Conservation (phyloP, 2,888 invertebrate genomes). For the Drosophila histrio region DNA sequence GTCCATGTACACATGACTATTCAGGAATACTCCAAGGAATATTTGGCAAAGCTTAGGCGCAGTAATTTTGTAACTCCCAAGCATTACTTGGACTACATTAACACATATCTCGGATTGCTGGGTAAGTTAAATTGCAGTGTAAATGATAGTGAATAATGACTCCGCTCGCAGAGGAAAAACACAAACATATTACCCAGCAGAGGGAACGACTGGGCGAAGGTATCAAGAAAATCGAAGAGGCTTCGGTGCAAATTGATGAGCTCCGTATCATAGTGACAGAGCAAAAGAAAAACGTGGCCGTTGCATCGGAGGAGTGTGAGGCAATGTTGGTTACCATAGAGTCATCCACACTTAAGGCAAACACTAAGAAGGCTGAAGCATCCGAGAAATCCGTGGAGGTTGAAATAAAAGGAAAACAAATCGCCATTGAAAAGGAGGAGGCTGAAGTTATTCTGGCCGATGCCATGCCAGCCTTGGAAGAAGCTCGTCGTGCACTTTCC, state of each 20-base stretch:
- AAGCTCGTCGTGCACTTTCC: constrained; percentile 90
- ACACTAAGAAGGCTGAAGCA: constrained; percentile 91
- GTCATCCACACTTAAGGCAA: constrained; percentile 88
- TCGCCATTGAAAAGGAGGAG: constrained; percentile 92
- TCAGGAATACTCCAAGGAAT: constrained; percentile 89
- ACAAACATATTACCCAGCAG: constrained; percentile 79
- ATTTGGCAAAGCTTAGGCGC: constrained; percentile 89
- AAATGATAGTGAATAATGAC: background rate
- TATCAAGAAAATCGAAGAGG: constrained; percentile 89
- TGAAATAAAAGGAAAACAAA: constrained; percentile 91
- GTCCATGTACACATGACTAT: constrained; percentile 93
- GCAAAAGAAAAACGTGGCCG: constrained; percentile 92
- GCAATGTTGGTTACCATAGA: constrained; percentile 90
- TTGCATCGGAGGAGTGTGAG: constrained; percentile 93
- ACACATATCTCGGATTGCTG: constrained; percentile 90
- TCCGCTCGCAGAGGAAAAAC: constrained; percentile 77
- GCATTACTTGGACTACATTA: constrained; percentile 94
- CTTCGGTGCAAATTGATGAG: constrained; percentile 91
- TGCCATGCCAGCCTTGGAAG: constrained; percentile 93
- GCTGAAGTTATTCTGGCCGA: constrained; percentile 92
- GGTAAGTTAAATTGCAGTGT: constrained; percentile 86
- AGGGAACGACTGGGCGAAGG: constrained; percentile 82
- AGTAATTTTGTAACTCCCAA: constrained; percentile 96
- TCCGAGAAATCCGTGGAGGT: constrained; percentile 92
- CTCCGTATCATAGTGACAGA: constrained; percentile 92